A percentile compares a stretch with the other conserved stretches of the same genome.
Conservation (phyloP, 2,113 vertebrate species). For the Phyllostomus hastatus region DNA sequence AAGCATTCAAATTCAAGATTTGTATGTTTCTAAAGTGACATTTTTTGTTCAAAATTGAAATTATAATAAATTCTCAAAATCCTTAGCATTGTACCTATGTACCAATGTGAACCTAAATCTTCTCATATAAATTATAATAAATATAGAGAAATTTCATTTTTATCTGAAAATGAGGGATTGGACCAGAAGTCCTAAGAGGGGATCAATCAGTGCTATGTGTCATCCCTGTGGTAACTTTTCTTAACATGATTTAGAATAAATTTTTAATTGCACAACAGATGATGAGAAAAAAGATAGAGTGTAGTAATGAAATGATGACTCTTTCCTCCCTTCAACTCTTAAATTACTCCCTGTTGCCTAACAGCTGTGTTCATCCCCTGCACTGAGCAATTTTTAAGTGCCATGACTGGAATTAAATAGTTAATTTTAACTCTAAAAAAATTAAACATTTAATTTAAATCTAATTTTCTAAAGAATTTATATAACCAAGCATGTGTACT, state of each 20-base stretch:
- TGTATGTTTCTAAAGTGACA: not conserved
- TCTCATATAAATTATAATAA: conserved; percentile 3
- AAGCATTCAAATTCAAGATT: not conserved
- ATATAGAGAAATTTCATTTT: not conserved
- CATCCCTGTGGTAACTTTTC: not conserved
- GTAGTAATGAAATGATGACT: not conserved
- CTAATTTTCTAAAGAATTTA: conserved; percentile 41
- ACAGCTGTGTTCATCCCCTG: not conserved
- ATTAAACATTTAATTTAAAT: conserved; percentile 40
- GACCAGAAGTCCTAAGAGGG: not conserved
- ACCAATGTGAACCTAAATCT: not conserved
- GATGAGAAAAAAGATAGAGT: not conserved
- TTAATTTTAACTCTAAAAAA: too few relatives aligned
- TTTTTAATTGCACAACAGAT: conserved; percentile 38
- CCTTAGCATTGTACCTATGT: not conserved
- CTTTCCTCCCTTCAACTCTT: not conserved
- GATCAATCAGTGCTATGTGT: not conserved
- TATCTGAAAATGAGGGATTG: not conserved
- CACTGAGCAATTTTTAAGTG: conserved; percentile 47
- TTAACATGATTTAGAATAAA: not conserved
- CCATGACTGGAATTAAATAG: not conserved
- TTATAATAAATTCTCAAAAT: conserved; percentile 11
- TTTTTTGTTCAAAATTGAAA: conserved; percentile 43
- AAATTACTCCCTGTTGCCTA: not conserved
- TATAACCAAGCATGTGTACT: conserved; percentile 4